phyloP scores from a whole-genome alignment of 2,797 vertebrate genomes.

The Anguilla megastoma region DNA sequence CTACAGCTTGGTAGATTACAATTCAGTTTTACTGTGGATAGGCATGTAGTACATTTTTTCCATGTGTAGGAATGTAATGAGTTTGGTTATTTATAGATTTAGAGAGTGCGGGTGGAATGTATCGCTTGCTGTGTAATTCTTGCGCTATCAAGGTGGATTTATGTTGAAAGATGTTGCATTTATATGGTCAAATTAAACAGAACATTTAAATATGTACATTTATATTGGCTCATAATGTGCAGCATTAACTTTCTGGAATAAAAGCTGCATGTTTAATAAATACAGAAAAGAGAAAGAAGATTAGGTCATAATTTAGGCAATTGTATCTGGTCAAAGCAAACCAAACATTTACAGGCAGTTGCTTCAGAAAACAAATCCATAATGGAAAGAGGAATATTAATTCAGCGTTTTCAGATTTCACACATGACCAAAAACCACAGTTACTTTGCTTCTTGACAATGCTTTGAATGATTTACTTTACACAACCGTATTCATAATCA shows the following conservation, averaged over 20 bases:
- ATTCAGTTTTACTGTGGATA: background rate
- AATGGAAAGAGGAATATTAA: background rate
- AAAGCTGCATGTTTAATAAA: background rate
- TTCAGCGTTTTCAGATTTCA: background rate
- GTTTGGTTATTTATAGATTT: background rate
- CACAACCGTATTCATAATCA: background rate
- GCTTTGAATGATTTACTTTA: background rate
- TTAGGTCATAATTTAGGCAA: constrained; percentile 5
- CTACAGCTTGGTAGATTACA: background rate
- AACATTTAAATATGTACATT: background rate
- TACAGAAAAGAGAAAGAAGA: constrained; percentile 1
- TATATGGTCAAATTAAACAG: background rate
- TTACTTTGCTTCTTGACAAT: background rate
- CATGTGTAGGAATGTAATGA: background rate
- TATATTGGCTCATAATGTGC: constrained; percentile 17
- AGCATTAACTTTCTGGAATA: background rate
- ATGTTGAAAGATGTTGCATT: constrained; percentile 3
- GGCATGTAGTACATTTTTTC: background rate
- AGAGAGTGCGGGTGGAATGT: background rate
- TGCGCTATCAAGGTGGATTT: background rate
- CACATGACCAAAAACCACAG: background rate
- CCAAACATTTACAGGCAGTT: background rate
- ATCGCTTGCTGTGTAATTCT: background rate
- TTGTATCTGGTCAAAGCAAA: background rate
- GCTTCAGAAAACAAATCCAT: background rate